Conservation (phyloP, 2,888 invertebrate genomes). For the Calliscelio sp. region DNA sequence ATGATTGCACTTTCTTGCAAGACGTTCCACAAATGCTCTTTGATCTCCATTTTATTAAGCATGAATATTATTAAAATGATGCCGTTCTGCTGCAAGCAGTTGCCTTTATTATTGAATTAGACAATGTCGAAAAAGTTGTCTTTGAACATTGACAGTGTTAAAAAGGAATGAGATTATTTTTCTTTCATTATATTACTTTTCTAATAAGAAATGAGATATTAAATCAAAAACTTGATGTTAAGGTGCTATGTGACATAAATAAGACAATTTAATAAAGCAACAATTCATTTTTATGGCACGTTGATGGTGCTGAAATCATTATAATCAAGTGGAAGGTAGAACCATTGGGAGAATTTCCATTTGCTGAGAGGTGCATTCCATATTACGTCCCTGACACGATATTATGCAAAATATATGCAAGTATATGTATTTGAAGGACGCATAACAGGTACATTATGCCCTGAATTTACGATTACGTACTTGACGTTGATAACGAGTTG, state of each 20-base stretch:
- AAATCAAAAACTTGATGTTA: background rate
- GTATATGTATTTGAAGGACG: slow-evolving; percentile 71
- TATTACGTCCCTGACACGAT: slow-evolving; percentile 62
- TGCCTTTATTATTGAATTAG: background rate
- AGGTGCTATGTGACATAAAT: no score
- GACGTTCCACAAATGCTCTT: slow-evolving; percentile 19
- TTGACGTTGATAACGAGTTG: slow-evolving; percentile 72
- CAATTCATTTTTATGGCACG: slow-evolving; percentile 13
- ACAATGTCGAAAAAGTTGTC: background rate
- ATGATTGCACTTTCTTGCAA: slow-evolving; percentile 28
- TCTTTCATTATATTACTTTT: no score
- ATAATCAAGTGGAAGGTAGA: slow-evolving; percentile 44
- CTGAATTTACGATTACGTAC: slow-evolving; percentile 71
- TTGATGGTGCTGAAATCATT: slow-evolving; percentile 40
- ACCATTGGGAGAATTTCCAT: slow-evolving; percentile 50
- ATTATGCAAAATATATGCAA: slow-evolving; percentile 71
- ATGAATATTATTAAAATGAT: slow-evolving; percentile 10
- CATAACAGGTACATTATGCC: slow-evolving; percentile 66
- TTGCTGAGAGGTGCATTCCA: slow-evolving; percentile 52
- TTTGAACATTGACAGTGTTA: no score
- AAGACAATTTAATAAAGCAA: background rate
- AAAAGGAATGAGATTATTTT: no score
- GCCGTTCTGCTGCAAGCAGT: background rate
- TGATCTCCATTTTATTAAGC: slow-evolving; percentile 18
- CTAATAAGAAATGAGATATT: no score